Conservation (phyloP, 2,888 invertebrate genomes). For the Acanthosepion lycidas region DNA sequence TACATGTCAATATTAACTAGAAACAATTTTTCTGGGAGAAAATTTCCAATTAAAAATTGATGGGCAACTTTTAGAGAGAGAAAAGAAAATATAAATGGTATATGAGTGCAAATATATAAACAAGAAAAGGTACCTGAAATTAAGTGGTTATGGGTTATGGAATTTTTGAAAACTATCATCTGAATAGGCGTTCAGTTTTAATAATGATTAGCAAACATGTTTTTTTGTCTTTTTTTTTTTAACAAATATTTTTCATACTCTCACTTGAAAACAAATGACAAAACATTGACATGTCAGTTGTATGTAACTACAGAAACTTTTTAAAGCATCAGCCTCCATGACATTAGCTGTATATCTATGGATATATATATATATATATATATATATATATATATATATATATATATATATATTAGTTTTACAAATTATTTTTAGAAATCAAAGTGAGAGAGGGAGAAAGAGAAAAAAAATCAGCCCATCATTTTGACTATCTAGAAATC, state of each 20-base stretch:
- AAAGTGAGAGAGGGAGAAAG: neutral
- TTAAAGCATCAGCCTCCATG: neutral
- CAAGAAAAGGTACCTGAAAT: neutral
- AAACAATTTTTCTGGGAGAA: slow-evolving; percentile 33
- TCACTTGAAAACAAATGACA: neutral
- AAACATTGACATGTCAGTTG: neutral
- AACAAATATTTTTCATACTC: neutral
- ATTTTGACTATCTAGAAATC: slow-evolving; percentile 3
- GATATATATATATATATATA: neutral
- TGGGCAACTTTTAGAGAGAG: neutral
- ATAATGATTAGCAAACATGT: neutral
- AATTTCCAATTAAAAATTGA: slow-evolving; percentile 21
- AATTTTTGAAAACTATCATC: neutral
- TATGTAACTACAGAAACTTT: neutral
- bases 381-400: neutral
- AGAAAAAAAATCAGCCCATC: slow-evolving; percentile 7
- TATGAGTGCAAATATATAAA: neutral
- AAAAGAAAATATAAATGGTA: neutral
- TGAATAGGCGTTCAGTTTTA: neutral
- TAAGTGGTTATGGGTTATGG: neutral
- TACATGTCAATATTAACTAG: neutral
- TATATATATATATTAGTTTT: neutral
- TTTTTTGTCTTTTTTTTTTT: too few relatives aligned
- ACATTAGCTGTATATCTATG: neutral
- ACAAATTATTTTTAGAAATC: neutral